phyloP scores from a whole-genome alignment of 2,113 vertebrate genomes.

The Grantiella picta region DNA sequence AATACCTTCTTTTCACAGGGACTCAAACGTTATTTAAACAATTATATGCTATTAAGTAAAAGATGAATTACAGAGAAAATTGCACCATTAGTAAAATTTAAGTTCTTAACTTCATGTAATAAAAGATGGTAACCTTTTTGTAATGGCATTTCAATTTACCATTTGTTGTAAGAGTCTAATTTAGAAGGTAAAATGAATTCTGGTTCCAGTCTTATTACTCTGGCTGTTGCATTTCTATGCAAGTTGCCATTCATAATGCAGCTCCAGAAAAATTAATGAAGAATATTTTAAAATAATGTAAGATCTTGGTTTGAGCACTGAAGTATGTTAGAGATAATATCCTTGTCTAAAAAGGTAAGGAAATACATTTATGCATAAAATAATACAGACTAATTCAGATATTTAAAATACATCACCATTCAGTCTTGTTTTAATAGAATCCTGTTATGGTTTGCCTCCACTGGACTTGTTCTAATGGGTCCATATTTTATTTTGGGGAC shows the following conservation, averaged over 20 bases:
- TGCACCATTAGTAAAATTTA: constrained; percentile 72
- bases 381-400: neutral
- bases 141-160: constrained; percentile 62
- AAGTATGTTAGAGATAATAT: neutral
- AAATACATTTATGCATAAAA: neutral
- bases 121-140: constrained; percentile 64
- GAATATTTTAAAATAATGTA: neutral
- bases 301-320: neutral
- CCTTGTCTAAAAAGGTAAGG: neutral
- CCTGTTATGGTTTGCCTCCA: neutral
- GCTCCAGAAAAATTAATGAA: constrained; percentile 20
- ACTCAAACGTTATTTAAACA: constrained; percentile 63
- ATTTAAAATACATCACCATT: neutral
- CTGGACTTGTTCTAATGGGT: neutral
- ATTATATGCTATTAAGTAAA: constrained; percentile 70
- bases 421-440: neutral
- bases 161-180: constrained; percentile 59
- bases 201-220: constrained; percentile 22
- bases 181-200: constrained; percentile 57
- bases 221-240: neutral
- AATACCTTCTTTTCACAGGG: constrained; percentile 44
- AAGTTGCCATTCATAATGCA: constrained; percentile 16
- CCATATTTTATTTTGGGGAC: neutral
- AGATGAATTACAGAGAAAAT: constrained; percentile 70
- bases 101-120: constrained; percentile 61